Conservation (phyloP, 2,888 invertebrate species). For the Scotopteryx bipunctaria region DNA sequence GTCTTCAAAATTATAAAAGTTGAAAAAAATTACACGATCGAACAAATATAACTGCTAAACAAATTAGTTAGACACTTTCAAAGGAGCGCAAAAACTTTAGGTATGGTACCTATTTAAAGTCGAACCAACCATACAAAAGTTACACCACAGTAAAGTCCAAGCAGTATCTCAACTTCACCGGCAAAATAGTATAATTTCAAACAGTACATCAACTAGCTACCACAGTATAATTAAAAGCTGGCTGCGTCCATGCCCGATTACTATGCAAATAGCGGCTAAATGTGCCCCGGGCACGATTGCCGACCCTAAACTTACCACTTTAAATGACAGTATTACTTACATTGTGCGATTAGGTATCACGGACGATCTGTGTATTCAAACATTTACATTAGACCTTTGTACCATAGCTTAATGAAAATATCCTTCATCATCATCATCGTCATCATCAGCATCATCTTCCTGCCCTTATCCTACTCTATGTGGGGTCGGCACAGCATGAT, state of each 20-base stretch:
- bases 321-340: constrained; percentile 37
- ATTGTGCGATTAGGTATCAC: constrained; percentile 25
- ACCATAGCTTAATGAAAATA: neutral
- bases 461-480: too few relatives aligned
- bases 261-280: constrained; percentile 72
- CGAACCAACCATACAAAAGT: too few relatives aligned
- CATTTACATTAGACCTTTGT: constrained; percentile 1
- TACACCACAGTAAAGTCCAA: constrained; percentile 16
- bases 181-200: neutral
- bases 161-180: constrained; percentile 12
- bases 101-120: too few relatives aligned
- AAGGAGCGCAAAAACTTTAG: too few relatives aligned
- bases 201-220: constrained; percentile 27
- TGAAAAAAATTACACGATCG: too few relatives aligned
- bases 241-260: constrained; percentile 62
- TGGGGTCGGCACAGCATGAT: too few relatives aligned
- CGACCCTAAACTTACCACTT: constrained; percentile 37
- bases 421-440: too few relatives aligned
- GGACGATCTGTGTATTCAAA: constrained; percentile 17
- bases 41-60: too few relatives aligned
- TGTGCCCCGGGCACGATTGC: constrained; percentile 60
- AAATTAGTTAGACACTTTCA: too few relatives aligned
- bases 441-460: too few relatives aligned
- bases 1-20: too few relatives aligned
- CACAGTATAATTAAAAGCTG: constrained; percentile 66